Conservation (phyloP, 2,113 vertebrate genomes). For the Elaphurus davidianus region DNA sequence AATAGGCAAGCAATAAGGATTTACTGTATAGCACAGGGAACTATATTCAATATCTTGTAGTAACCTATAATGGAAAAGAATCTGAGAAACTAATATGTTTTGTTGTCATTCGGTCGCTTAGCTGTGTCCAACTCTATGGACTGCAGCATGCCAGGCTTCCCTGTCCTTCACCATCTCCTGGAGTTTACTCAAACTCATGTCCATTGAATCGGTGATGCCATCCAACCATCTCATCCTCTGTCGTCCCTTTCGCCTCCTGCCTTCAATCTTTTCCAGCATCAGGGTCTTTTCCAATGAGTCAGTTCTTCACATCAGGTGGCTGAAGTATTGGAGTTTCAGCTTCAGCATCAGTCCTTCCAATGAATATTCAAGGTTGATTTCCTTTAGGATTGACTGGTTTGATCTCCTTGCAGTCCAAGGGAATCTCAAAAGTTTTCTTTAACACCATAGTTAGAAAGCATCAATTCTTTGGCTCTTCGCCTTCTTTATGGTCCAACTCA, state of each 20-base stretch:
- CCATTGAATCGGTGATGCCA: not conserved
- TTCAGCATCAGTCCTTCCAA: not conserved
- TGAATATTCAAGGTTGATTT: not conserved
- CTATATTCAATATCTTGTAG: not conserved
- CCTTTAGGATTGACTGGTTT: not conserved
- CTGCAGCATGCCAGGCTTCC: not conserved
- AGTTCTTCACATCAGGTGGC: not conserved
- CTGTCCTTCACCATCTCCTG: not conserved
- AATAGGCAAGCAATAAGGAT: not conserved
- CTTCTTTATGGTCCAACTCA: not conserved
- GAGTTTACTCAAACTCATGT: not conserved
- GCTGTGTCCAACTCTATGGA: not conserved
- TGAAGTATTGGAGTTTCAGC: not conserved
- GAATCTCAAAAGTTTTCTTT: not conserved
- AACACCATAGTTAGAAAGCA: not conserved
- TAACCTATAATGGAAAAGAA: not conserved
- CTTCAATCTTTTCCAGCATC: not conserved
- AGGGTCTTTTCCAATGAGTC: not conserved
- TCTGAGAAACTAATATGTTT: not conserved
- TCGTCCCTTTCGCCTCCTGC: rapidly evolving
- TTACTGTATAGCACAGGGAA: not conserved
- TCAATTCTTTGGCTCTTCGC: rapidly evolving
- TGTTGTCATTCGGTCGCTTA: not conserved
- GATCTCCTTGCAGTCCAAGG: not conserved
- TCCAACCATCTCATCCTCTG: not conserved